These are phyloP conservation scores for Ifrita kowaldi DNA, from an alignment of 2,113 vertebrate genomes.

Conservation along the genomic window DNA sequence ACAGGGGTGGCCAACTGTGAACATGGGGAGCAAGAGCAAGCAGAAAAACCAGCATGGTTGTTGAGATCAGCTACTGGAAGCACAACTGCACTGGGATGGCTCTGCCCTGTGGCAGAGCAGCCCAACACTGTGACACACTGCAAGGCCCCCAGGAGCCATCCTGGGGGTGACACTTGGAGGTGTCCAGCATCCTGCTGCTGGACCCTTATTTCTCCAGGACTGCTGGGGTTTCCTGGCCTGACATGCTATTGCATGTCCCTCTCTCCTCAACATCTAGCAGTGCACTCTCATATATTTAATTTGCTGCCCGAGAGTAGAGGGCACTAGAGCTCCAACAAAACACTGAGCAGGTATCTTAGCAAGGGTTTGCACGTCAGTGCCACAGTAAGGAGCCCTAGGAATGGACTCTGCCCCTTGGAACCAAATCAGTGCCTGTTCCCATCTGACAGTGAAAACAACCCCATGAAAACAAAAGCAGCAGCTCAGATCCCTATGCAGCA, in stretches of 20 bases:
- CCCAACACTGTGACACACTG: not conserved
- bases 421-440: not conserved
- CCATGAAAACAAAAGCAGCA: not conserved
- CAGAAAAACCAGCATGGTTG: not conserved
- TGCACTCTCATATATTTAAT: not conserved
- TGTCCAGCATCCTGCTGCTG: not conserved
- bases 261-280: not conserved
- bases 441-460: not conserved
- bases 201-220: not conserved
- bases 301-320: not conserved
- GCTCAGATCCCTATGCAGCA: not conserved
- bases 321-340: not conserved
- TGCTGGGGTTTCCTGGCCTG: not conserved
- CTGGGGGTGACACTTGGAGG: not conserved
- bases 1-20: not conserved
- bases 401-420: not conserved
- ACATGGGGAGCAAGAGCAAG: not conserved
- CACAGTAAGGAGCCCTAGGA: not conserved
- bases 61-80: not conserved
- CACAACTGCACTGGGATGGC: not conserved
- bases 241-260: not conserved
- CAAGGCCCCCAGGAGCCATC: not conserved
- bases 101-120: not conserved
- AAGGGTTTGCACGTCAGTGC: not conserved
- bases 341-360: not conserved